phyloP scores from a whole-genome alignment of 2,888 invertebrate species.

The Zhengitettix transpicula region DNA sequence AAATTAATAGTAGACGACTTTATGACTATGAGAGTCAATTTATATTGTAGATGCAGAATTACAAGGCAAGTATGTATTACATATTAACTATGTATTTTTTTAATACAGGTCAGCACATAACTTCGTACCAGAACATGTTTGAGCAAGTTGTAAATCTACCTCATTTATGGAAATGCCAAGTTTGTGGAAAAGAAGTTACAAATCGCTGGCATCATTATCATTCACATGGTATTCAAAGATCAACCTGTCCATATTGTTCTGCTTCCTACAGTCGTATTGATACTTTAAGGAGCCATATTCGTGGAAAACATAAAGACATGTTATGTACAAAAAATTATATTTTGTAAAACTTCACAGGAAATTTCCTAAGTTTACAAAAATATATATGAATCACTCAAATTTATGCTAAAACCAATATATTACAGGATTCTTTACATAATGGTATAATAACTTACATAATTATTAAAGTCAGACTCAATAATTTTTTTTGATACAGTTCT shows the following conservation, averaged over 20 bases:
- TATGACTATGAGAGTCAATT: too few species aligned
- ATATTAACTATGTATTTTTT: not conserved
- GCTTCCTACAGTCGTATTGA: constrained; percentile 46
- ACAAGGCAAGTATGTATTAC: too few species aligned
- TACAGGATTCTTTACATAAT: too few species aligned
- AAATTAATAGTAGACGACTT: too few species aligned
- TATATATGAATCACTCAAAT: too few species aligned
- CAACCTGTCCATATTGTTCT: constrained; percentile 43
- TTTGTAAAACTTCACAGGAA: too few species aligned
- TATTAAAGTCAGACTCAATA: too few species aligned
- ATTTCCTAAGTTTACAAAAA: too few species aligned
- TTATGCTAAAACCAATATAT: too few species aligned
- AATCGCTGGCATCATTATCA: constrained; percentile 51
- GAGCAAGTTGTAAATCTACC: not conserved
- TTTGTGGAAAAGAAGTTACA: constrained; percentile 47
- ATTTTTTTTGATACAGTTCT: too few species aligned
- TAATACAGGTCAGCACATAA: not conserved
- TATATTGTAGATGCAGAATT: too few species aligned
- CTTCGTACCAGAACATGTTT: not conserved
- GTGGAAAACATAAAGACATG: constrained; percentile 37
- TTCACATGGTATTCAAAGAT: constrained; percentile 44
- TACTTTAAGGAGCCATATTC: constrained; percentile 48
- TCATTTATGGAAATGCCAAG: constrained; percentile 27
- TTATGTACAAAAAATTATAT: not conserved
- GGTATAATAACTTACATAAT: too few species aligned